A percentile compares a stretch with the other conserved stretches of the same genome.
Conservation (phyloP, 2,113 vertebrate genomes). For the Egretta garzetta region DNA sequence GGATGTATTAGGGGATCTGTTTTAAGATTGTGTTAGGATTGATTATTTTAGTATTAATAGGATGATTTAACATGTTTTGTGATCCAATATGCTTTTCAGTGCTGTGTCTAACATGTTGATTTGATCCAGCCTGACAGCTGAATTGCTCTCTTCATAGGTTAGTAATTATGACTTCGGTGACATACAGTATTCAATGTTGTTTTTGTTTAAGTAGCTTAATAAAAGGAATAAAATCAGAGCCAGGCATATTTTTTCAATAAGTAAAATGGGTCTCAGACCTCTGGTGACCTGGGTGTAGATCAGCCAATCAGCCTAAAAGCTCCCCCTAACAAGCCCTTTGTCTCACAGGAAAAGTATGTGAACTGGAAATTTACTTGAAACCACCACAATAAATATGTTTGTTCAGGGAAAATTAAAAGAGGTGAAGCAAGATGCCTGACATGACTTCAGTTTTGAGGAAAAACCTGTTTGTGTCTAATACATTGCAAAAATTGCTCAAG, state of each 20-base stretch:
- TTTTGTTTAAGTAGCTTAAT: conserved; percentile 23
- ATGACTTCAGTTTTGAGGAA: conserved; percentile 39
- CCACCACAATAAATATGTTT: conserved; percentile 50
- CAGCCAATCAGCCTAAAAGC: conserved; percentile 6
- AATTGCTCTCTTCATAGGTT: conserved; percentile 10
- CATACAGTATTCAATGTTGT: conserved; percentile 10
- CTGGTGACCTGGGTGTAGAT: neutral
- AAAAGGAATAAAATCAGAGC: conserved; percentile 20
- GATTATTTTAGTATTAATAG: conserved; percentile 21
- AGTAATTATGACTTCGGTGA: conserved; percentile 15
- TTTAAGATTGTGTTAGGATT: neutral
- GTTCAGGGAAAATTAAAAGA: conserved; percentile 60
- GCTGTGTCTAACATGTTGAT: conserved; percentile 9
- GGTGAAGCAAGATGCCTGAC: conserved; percentile 50
- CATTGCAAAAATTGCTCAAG: conserved; percentile 54
- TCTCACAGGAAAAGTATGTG: neutral
- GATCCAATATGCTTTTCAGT: neutral
- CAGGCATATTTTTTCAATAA: neutral
- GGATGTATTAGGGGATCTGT: neutral
- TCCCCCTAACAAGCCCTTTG: neutral
- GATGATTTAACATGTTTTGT: neutral
- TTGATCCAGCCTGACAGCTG: conserved; percentile 24
- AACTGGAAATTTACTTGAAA: conserved; percentile 41
- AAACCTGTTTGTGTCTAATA: conserved; percentile 61
- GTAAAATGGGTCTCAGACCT: conserved; percentile 13